Base-by-base conservation (phyloP, 2,888 invertebrate genomes). In the Diadegma fenestrale region DNA sequence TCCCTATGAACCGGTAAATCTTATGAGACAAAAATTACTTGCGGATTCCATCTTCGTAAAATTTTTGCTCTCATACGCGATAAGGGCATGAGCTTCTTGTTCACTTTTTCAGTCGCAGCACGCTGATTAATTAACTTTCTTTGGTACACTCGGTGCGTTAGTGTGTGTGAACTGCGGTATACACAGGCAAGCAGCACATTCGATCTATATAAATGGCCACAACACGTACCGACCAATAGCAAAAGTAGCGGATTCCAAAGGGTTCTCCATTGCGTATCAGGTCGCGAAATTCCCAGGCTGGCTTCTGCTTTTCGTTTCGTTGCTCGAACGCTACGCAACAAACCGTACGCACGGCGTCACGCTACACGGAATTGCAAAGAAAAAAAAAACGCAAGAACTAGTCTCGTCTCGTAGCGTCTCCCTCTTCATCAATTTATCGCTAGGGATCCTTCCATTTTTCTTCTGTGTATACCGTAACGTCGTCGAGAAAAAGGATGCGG, bases 251-350 rank as follows among this genome's bases (percentile, higher is more conserved):
- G 61, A 73, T 73, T 45, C 68, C 26, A 19, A 58, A 73, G 61
- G 58, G 51, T 14, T 19, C 37, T 26, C 51, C 45, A 14, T 14
- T 51, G 19, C 37, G 43, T 19, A 64, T 64, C 68, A 41, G 78
- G 82, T 78, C 78, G 78, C 78, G 19, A 78, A 68, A 73, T 82
- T 82, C 82, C 82, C 82, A 82, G 78, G 73, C 72, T 73, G 72
- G 58, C 68, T 22, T 45, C 37, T 37, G 37, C 37, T 76, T 51
- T 30, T 58, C 82, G 63, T 64, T 45, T 66, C 54, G 33, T 64
- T 72, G 37, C 33, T 77, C 71, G n/a, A 22, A 41, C 51, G 58
- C 48, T 48, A 30, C 64, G 64, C 66, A 58, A n/a, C 6, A 12
- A 30, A 33, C 22, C 58, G 14, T 54, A 75, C 17, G 12, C 26